Evolutionary conservation across 2,797 vertebrate genomes (phyloP).

Genomic region (Caiman crocodilus): DNA sequence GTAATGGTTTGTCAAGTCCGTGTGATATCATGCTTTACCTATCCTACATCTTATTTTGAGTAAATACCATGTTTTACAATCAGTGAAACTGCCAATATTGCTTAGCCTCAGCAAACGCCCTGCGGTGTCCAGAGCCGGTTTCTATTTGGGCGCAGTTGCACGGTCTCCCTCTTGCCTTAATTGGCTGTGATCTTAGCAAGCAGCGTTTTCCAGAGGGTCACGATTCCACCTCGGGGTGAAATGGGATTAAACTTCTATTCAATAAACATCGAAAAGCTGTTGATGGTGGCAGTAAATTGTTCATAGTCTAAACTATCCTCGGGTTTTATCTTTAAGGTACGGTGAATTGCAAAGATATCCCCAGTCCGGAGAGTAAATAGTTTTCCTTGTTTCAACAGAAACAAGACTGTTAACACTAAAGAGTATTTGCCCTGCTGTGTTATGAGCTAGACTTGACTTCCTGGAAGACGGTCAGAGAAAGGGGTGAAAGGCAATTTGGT

Average conservation of each 20-base stretch:
- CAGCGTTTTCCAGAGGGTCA: neutral
- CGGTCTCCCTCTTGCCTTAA: no score
- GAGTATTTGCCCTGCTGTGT: neutral
- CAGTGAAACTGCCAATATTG: neutral
- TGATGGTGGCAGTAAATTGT: neutral
- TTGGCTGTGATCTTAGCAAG: neutral
- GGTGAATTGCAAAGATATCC: neutral
- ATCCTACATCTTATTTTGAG: neutral
- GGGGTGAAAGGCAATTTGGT: neutral
- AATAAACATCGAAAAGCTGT: neutral
- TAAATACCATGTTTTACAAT: neutral
- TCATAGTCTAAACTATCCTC: neutral
- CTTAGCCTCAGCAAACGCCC: neutral
- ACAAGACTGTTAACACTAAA: neutral
- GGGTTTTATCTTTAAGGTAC: slow-evolving; percentile 8
- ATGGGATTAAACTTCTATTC: neutral
- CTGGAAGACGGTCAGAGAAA: slow-evolving; percentile 7
- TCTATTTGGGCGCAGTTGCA: neutral
- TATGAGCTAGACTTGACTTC: slow-evolving; percentile 27
- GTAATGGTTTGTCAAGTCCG: neutral
- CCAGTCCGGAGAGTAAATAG: slow-evolving; percentile 18
- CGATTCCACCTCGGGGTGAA: neutral
- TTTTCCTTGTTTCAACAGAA: slow-evolving; percentile 28
- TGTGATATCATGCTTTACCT: neutral
- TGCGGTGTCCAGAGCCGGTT: neutral